Base-by-base conservation (phyloP, 1,140 invertebrate genomes). In the Neodiprion fabricii region DNA sequence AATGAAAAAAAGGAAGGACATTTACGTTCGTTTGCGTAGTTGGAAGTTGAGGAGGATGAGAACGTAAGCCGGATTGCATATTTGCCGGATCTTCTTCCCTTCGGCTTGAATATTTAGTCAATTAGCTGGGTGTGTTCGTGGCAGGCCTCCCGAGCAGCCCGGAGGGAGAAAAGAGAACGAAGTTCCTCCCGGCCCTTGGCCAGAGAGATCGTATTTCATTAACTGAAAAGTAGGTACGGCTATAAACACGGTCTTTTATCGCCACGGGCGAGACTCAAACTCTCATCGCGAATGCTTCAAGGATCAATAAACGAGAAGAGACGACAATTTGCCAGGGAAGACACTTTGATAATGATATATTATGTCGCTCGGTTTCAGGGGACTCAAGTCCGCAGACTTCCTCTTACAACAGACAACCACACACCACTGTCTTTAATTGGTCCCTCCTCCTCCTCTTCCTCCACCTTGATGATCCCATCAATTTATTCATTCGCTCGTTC, bases 191-290 rank as follows among this genome's bases (percentile, higher is more conserved):
- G n/a, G 53, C 72, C 75, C 68, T 74, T 48, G 70, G 75, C 75
- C 71, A 40, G 53, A 61, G 69, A 72, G 72, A 76, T 76, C 72
- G 73, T 76, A 76, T 76, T 76, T 76, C 75, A 76, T 74, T 76
- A 76, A 74, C 69, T 74, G 68, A 72, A 76, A 76, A 76, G 72
- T 76, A 76, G 72, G 50, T 48, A 50, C 75, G 75, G 11, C 11
- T 61, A 61, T 76, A 76, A 76, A 76, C 72, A 76, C 71, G 71
- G 71, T 72, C 69, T 61, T 74, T 71, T 76, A 72, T 67, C 14
- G n/a, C 53, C n/a, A 40, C 28, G 28, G 67, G 67, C 67, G 67
- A 61, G 9, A 69, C 67, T 47, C 67, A 23, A 69, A 69, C 67
- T 69, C 67, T 12, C n/a, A 14, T 17, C 28, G 28, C 28, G 28